Base-by-base conservation (phyloP, 1,140 invertebrate species). In the Drosophila arawakana region DNA sequence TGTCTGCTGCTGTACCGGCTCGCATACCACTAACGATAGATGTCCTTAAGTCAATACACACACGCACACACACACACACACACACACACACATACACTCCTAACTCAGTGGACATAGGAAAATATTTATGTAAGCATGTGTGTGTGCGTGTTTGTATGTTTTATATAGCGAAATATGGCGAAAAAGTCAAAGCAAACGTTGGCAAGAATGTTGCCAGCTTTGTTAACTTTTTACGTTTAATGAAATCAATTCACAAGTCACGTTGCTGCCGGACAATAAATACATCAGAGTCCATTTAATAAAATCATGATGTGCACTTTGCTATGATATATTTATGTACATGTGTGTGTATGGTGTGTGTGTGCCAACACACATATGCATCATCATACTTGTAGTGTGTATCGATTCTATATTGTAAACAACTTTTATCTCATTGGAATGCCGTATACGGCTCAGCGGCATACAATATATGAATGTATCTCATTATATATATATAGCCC, bases 181-280 rank as follows among this genome's bases (percentile, higher is more conserved):
- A 52, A 55, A 67, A 43, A 61, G 67, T 55, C 60, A 13, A 61
- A 60, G 55, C 57, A 79, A 81, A 30, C 71, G 69, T 78, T 77
- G 83, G 75, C 82, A 80, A 88, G 88, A 88, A 73, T 80, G 75
- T 85, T 71, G 70, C 67, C 57, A 39, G 80, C 78, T 88, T 88
- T 88, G 84, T 88, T 84, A 89, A 89, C 84, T 89, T 89, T 89
- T 89, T 89, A 85, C 88, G 84, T 91, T 89, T 89, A 91, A 91
- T 91, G 90, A 91, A 91, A 91, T 91, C 90, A 91, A 91, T 91
- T 91, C 79, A 91, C 90, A 91, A 91, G 90, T 91, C 90, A 91
- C 90, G 90, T 91, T 90, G 90, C 84, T 84, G 86, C 90, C 79
- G 90, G 81, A 91, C 90, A 91, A 91, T 91, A 91, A 91, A 91